A percentile compares a stretch with the other conserved stretches of the same genome.
phyloP scores from a whole-genome alignment of 2,888 invertebrate species.

The Apodemia arnacis region DNA sequence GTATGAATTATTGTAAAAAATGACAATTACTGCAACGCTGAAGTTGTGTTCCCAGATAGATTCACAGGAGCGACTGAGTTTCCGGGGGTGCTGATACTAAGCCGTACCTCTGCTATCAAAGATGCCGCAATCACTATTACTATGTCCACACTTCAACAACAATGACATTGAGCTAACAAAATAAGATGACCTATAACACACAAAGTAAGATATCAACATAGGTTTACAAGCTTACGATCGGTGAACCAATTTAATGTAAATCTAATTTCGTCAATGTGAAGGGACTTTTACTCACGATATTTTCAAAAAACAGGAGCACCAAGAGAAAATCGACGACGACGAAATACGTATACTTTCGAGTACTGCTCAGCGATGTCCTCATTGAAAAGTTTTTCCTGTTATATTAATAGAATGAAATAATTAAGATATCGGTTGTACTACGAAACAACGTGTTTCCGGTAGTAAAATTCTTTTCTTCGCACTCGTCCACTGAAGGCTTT shows the following conservation, averaged over 20 bases:
- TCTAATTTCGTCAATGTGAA: neutral
- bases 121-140: neutral
- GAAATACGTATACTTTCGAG: too few relatives aligned
- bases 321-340: too few relatives aligned
- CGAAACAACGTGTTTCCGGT: too few relatives aligned
- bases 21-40: neutral
- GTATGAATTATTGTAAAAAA: neutral
- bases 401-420: too few relatives aligned
- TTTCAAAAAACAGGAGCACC: neutral
- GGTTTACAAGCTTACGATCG: neutral
- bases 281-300: neutral
- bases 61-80: neutral
- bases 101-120: neutral
- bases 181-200: conserved; percentile 10
- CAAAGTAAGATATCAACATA: neutral
- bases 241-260: neutral
- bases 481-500: too few relatives aligned
- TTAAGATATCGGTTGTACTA: too few relatives aligned
- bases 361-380: too few relatives aligned
- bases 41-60: neutral
- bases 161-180: neutral
- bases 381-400: too few relatives aligned
- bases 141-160: neutral
- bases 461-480: too few relatives aligned
- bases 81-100: neutral